phyloP scores from a whole-genome alignment of 2,888 invertebrate species.

The Spisula subtruncata region DNA sequence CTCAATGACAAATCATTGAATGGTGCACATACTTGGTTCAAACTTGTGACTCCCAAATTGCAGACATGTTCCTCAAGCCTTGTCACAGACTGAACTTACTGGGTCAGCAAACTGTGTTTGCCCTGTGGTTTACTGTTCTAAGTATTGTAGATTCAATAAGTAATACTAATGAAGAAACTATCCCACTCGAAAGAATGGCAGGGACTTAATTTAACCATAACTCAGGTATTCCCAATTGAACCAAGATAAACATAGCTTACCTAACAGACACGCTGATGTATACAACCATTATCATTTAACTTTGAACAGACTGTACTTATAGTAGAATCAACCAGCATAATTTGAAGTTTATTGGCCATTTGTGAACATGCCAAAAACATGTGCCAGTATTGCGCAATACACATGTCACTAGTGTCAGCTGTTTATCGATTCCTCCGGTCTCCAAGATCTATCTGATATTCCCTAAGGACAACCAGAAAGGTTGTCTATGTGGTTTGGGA shows the following conservation, averaged over 20 bases:
- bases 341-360: neutral
- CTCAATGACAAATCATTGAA: neutral
- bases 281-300: too few relatives aligned
- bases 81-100: neutral
- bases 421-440: neutral
- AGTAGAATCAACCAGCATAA: neutral
- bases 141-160: too few relatives aligned
- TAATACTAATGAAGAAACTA: too few relatives aligned
- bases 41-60: neutral
- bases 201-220: too few relatives aligned
- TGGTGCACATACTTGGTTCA: neutral
- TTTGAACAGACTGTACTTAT: too few relatives aligned
- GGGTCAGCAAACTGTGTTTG: neutral
- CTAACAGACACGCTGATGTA: too few relatives aligned
- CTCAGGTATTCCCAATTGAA: too few relatives aligned
- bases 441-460: neutral
- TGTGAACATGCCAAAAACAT: neutral
- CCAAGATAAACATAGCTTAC: too few relatives aligned
- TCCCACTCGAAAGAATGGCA: too few relatives aligned
- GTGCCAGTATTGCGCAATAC: conserved; percentile 26
- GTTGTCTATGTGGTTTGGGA: neutral
- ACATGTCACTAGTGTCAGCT: neutral
- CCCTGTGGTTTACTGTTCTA: neutral
- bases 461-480: neutral
- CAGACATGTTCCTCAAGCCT: neutral